Conservation (phyloP, 2,113 vertebrate species). For the Microcebus lehilahytsara region DNA sequence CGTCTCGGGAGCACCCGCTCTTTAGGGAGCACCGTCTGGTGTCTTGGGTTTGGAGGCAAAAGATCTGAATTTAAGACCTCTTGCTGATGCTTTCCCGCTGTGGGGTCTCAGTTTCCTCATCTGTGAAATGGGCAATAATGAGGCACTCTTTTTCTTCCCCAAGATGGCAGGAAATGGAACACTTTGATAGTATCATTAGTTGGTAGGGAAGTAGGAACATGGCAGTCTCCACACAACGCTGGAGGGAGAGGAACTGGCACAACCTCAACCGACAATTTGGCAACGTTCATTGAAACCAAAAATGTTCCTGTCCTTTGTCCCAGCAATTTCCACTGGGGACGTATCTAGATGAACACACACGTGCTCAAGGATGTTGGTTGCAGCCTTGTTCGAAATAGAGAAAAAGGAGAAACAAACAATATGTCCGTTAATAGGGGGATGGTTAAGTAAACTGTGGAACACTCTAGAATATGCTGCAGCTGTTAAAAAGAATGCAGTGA, state of each 20-base stretch:
- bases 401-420: background rate
- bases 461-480: background rate
- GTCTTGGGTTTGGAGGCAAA: background rate
- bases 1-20: background rate
- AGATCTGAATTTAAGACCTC: background rate
- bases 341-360: fast-evolving
- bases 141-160: background rate
- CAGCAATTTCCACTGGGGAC: background rate
- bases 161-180: background rate
- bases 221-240: background rate
- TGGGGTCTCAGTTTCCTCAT: background rate
- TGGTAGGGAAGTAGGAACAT: background rate
- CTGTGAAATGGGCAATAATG: background rate
- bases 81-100: background rate
- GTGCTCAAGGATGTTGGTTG: background rate
- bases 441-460: background rate
- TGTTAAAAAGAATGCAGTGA: background rate
- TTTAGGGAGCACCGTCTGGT: background rate
- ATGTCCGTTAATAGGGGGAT: too few relatives aligned
- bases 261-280: fast-evolving
- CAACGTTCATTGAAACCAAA: background rate
- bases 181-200: background rate
- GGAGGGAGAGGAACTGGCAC: background rate
- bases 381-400: background rate
- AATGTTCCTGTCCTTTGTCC: background rate